Conservation (phyloP, 35 echinoderm and acorn worm genomes). For the Diadema setosum region DNA sequence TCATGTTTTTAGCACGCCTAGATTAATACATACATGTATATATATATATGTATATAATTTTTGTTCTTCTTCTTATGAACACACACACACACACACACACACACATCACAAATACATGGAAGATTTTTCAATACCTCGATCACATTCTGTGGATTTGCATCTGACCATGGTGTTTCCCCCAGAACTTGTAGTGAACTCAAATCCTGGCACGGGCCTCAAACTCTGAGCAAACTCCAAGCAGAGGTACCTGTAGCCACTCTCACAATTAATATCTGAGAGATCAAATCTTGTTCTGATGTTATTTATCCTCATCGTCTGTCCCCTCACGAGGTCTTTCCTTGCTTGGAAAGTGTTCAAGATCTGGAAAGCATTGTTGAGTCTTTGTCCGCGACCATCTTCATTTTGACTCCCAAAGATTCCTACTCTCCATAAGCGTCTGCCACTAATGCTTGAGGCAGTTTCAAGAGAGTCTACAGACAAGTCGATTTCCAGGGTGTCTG, state of each 20-base stretch:
- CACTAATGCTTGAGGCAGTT: constrained; percentile 32
- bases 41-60: too few species aligned
- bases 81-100: too few species aligned
- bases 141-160: constrained; percentile 67
- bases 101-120: too few species aligned
- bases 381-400: constrained; percentile 29
- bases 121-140: too few species aligned
- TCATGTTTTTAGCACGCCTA: too few species aligned
- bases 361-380: constrained; percentile 32
- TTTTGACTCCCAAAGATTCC: constrained; percentile 68
- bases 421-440: constrained; percentile 63
- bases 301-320: constrained; percentile 20
- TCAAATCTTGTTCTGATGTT: constrained; percentile 41
- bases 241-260: constrained; percentile 29
- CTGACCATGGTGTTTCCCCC: constrained; percentile 42
- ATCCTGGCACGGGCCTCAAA: constrained; percentile 53
- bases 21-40: too few species aligned
- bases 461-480: constrained; percentile 41
- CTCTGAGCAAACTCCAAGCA: constrained; percentile 77
- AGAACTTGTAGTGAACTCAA: constrained; percentile 25
- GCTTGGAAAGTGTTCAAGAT: constrained; percentile 38
- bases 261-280: constrained; percentile 46
- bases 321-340: constrained; percentile 19
- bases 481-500: constrained; percentile 23
- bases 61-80: too few species aligned